phyloP scores from a whole-genome alignment of 1,140 invertebrate species.

The Cardiocondyla obscurior region DNA sequence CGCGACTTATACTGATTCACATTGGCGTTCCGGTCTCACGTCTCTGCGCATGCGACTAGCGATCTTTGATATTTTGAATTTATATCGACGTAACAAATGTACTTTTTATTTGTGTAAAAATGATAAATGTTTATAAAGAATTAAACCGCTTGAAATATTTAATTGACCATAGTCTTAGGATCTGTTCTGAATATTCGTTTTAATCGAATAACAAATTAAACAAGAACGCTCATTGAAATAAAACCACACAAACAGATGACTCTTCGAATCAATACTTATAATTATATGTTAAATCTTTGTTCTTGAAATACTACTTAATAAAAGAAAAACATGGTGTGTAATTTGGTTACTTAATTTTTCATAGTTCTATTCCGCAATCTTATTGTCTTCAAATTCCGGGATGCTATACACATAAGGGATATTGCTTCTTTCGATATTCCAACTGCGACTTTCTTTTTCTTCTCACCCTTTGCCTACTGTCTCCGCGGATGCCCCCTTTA shows the following conservation, averaged over 20 bases:
- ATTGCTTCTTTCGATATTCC: not conserved
- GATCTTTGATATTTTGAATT: not conserved
- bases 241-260: conserved; percentile 35
- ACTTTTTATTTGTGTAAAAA: too few species aligned
- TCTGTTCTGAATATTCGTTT: not conserved
- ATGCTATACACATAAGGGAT: not conserved
- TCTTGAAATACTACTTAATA: too few species aligned
- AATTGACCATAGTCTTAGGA: not conserved
- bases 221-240: not conserved
- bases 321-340: too few species aligned
- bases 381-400: too few species aligned
- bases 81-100: not conserved
- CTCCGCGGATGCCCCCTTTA: conserved; percentile 44
- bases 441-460: conserved; percentile 19
- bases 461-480: conserved; percentile 12
- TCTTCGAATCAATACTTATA: too few species aligned
- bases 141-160: not conserved
- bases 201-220: not conserved
- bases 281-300: too few species aligned
- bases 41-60: too few species aligned
- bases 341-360: too few species aligned
- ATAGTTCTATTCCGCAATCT: too few species aligned
- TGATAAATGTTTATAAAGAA: not conserved
- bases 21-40: not conserved
- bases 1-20: too few species aligned